Base-by-base conservation (phyloP, 2,113 vertebrate genomes). In the Salvelinus sp. region DNA sequence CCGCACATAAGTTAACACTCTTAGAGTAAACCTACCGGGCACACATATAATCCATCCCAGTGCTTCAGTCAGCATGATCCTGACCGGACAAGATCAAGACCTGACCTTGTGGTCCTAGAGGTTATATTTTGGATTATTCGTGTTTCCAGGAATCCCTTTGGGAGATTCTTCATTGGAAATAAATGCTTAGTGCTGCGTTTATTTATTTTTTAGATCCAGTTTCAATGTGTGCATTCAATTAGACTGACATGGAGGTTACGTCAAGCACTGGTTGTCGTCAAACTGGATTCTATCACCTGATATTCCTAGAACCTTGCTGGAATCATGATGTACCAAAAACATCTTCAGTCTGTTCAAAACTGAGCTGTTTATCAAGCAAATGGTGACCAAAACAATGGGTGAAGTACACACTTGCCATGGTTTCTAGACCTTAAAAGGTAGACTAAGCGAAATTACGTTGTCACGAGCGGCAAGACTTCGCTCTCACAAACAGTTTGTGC, bases 371-470 rank as follows among this genome's bases (percentile, higher is more conserved):
- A 18, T 33, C 28, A 30, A 38, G 66, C 28, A 27, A n/a, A 44
- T 18, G 14, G 30, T 68, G 28, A 47, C 22, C 0, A 23, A 22
- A 44, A 47, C 6, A 27, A 28, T 66, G 64, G 62, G 9, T n/a
- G 14, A 25, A 60, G 33, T 76, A 73, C 77, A 62, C 33, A 27
- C 79, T 48, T 82, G 84, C 83, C 76, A 72, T 68, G 30, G 69
- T 62, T 76, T 78, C 75, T 80, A 44, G 38, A 44, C 38, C 38
- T 10, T 44, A 12, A 44, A 38, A 44, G 38, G 7, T 10, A 44
- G 38, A 44, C 9, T 44, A 44, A 44, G 9, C 38, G 0, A 44
- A 44, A 44, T 44, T 0, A 44, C 38, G 9, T 44, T 44, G 9
- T 44, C 38, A 44, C 0, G 9, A 44, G 38, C 9, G 10, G 38